A percentile compares a stretch with the other conserved stretches of the same genome.
Evolutionary conservation across 1,140 invertebrate species (phyloP).

Genomic region (Caenorhabditis tropicalis): DNA sequence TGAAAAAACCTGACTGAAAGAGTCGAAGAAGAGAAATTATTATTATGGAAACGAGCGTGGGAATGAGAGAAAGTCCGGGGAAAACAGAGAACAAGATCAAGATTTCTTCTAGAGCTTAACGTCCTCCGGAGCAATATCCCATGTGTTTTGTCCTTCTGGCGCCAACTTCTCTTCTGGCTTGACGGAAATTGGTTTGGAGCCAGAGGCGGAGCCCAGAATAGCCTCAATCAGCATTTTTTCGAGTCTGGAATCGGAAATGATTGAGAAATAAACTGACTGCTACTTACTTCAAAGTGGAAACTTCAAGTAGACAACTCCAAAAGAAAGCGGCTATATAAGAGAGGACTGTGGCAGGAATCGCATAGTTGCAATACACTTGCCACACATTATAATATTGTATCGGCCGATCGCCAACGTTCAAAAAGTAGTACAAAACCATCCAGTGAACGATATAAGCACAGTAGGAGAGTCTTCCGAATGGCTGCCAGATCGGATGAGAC

Average conservation of each 20-base stretch:
- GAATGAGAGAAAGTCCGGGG: neutral
- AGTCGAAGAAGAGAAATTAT: neutral
- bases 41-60: neutral
- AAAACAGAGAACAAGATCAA: neutral
- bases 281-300: neutral
- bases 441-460: conserved; percentile 52
- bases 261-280: neutral
- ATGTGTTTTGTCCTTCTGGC: neutral
- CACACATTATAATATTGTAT: conserved; percentile 36
- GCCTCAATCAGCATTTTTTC: conserved; percentile 30
- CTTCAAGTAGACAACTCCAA: conserved; percentile 27
- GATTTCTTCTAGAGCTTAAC: neutral
- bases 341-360: neutral
- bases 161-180: neutral
- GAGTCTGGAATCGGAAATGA: neutral
- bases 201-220: neutral
- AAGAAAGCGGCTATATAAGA: neutral
- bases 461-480: conserved; percentile 52
- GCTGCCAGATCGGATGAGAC: conserved; percentile 50
- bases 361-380: neutral
- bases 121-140: neutral
- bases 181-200: neutral
- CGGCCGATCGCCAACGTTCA: conserved; percentile 36
- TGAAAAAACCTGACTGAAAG: neutral
- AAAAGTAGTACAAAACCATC: conserved; percentile 32